Base-by-base conservation (phyloP, 2,113 vertebrate genomes). In the Aix galericulata region DNA sequence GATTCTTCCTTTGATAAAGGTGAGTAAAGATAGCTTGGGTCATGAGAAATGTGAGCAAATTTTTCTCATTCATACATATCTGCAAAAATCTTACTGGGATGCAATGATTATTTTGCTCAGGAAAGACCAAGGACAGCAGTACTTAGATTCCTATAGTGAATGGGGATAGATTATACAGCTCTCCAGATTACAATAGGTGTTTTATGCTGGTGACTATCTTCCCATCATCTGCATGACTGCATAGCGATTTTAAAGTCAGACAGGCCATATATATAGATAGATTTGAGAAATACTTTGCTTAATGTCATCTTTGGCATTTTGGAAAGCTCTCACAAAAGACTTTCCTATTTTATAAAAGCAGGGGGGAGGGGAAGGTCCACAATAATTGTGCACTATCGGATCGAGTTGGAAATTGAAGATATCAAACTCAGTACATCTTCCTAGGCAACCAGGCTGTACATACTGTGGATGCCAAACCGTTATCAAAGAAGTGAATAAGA, bases 91-190 rank as follows among this genome's bases (percentile, higher is more conserved):
- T 72, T 75, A 42, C 44, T 67, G 40, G 46, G 34, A 67, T 64
- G 60, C 82, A 46, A 31, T 60, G 72, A 82, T 86, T 76, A 75
- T 34, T 74, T 78, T 91, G 86, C 91, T 89, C 91, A 86, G 88
- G 94, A 94, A 94, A 86, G 92, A 91, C 29, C 64, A 72, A 82
- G 84, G 58, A 60, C 62, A 94, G 90, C 60, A 80, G 66, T 82
- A 89, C 86, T 80, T 86, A 81, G 85, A 81, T 63, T 90, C 36
- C 53, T 13, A 17, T 18, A 17, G n/a, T 9, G 17, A 87, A 46
- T 27, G 71, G 63, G 56, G 12, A 50, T 27, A 52, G 69, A 34
- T 89, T 88, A 46, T 71, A n/a, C 55, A 58, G 60, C 44, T 80
- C 29, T 67, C 73, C 66, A 46, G 34, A 4, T 75, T 20, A 12